Conservation (phyloP, 2,888 invertebrate species). For the Philonicus albiceps region DNA sequence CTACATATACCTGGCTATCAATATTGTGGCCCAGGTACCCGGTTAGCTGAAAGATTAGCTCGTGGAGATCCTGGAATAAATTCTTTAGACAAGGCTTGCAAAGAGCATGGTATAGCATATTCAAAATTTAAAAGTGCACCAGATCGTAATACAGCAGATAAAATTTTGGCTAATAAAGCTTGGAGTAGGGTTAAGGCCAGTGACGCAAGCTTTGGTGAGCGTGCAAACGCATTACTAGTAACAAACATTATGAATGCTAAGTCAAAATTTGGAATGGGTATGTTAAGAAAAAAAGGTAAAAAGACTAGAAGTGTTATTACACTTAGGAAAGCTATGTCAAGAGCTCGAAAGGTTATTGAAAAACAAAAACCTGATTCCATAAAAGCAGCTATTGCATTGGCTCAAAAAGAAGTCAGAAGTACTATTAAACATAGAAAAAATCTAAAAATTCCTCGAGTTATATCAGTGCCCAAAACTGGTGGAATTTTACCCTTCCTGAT, state of each 20-base stretch:
- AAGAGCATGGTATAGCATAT: conserved; percentile 49
- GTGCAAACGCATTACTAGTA: no score
- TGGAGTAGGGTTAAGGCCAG: no score
- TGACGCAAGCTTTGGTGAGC: no score
- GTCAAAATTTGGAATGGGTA: no score
- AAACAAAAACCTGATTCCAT: neutral
- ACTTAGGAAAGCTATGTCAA: neutral
- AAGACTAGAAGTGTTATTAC: no score
- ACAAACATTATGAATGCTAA: no score
- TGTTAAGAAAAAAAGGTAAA: no score
- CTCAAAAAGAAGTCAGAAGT: no score
- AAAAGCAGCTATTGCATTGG: no score
- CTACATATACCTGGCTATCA: conserved; percentile 51
- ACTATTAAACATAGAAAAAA: conserved; percentile 8
- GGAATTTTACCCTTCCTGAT: no score
- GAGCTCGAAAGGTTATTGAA: neutral
- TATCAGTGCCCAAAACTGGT: no score
- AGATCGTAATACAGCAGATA: conserved; percentile 13
- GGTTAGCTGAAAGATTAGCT: conserved; percentile 49
- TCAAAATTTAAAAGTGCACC: conserved; percentile 11
- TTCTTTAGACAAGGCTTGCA: conserved; percentile 52
- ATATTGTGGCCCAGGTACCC: conserved; percentile 52
- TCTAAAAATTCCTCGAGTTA: no score
- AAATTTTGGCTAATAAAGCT: neutral
- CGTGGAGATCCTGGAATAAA: conserved; percentile 53